Evolutionary conservation across 2,797 vertebrate genomes (phyloP).

Genomic region (Rhynchonycteris naso): DNA sequence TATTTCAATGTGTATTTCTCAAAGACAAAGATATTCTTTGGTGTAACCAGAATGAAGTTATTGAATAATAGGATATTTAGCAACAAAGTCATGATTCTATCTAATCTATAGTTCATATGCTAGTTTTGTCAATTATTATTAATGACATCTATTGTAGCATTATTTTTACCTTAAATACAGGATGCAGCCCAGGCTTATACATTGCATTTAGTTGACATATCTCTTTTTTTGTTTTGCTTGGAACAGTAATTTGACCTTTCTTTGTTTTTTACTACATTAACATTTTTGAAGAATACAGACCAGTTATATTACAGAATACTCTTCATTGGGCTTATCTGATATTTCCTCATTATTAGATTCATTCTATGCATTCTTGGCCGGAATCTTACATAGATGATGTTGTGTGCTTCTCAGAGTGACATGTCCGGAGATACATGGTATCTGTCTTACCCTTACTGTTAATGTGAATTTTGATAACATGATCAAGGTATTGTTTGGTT

Average conservation of each 20-base stretch:
- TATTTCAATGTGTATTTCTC: constrained; percentile 6
- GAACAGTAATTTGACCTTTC: not conserved
- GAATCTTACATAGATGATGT: not conserved
- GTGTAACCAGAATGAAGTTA: not conserved
- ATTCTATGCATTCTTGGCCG: not conserved
- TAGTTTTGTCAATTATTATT: not conserved
- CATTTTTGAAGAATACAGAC: constrained; percentile 33
- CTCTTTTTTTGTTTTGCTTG: not conserved
- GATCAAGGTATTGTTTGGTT: not conserved
- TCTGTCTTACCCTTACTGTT: not conserved
- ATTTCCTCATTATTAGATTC: not conserved
- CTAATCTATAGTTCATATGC: constrained; percentile 1
- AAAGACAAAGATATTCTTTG: not conserved
- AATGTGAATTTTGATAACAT: not conserved
- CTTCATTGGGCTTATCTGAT: not conserved
- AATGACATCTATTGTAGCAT: not conserved
- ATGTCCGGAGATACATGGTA: not conserved
- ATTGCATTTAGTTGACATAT: not conserved
- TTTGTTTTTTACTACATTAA: not conserved
- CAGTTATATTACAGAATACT: not conserved
- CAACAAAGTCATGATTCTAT: not conserved
- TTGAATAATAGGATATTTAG: constrained; percentile 44
- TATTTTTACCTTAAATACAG: constrained; percentile 8
- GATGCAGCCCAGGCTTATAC: not conserved
- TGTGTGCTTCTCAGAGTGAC: not conserved